phyloP scores from a whole-genome alignment of 2,113 vertebrate species.

The Motacilla tschutschensis region DNA sequence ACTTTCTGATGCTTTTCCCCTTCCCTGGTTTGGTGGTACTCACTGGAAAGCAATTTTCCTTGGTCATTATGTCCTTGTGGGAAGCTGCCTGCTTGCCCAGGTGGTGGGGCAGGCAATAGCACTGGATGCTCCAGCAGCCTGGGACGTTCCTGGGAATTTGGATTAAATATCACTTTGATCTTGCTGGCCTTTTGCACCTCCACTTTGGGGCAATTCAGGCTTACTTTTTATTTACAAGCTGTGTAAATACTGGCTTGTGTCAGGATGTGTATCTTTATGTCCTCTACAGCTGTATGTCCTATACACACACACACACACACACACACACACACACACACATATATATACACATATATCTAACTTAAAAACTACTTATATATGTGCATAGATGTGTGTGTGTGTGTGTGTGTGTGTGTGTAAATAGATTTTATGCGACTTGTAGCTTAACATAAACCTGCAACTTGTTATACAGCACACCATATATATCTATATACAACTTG shows the following conservation, averaged over 20 bases:
- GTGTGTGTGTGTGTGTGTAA: background rate
- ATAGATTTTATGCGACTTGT: background rate
- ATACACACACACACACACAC: no score
- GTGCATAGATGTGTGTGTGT: no score
- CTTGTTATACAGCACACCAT: background rate
- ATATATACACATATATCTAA: background rate
- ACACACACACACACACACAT: no score
- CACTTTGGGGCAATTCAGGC: background rate
- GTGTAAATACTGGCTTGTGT: background rate
- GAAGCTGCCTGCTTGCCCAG: background rate
- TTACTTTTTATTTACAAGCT: background rate
- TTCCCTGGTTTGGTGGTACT: background rate
- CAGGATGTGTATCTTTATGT: background rate
- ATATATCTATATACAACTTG: background rate
- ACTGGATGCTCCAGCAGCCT: background rate
- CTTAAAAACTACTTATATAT: fast-evolving
- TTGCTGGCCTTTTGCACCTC: background rate
- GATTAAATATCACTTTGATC: background rate
- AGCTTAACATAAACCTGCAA: background rate
- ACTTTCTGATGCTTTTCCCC: background rate
- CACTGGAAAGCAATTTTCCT: background rate
- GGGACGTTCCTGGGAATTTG: fast-evolving
- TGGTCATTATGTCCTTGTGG: background rate
- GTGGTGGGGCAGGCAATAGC: background rate
- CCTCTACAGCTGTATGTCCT: fast-evolving